These are phyloP conservation scores for Aplochiton taeniatus DNA, from an alignment of 2,797 vertebrate genomes.

Conservation along the genomic window DNA sequence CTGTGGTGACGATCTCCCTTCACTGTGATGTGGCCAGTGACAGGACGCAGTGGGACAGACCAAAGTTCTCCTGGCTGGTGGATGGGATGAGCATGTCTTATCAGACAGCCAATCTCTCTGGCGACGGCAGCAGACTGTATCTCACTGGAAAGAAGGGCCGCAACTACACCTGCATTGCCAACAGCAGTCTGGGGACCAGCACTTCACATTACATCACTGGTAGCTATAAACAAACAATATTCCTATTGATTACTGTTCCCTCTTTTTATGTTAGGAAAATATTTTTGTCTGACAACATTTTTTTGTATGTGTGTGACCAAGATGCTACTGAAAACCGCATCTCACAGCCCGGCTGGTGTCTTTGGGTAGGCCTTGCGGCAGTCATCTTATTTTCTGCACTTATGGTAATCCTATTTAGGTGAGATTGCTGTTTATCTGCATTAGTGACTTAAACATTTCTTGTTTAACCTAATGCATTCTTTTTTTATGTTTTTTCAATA, in stretches of 20 bases:
- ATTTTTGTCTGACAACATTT: too few relatives aligned
- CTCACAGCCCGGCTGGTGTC: too few relatives aligned
- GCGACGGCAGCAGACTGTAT: conserved; percentile 19
- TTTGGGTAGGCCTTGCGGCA: too few relatives aligned
- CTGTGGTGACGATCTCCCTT: conserved; percentile 14
- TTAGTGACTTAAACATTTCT: too few relatives aligned
- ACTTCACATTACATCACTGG: conserved; percentile 13
- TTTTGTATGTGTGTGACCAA: too few relatives aligned
- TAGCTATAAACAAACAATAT: neutral
- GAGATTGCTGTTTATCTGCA: too few relatives aligned
- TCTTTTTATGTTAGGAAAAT: too few relatives aligned
- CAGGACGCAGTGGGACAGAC: conserved; percentile 30
- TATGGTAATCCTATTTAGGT: too few relatives aligned
- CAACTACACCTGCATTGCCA: conserved; percentile 46
- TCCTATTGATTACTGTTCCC: neutral
- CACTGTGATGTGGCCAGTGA: conserved; percentile 20
- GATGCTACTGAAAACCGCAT: too few relatives aligned
- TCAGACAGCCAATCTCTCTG: conserved; percentile 11
- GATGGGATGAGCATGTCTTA: conserved; percentile 21
- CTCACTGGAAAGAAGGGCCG: neutral
- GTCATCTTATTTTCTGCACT: too few relatives aligned
- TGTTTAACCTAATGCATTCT: too few relatives aligned
- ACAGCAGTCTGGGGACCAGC: conserved; percentile 38
- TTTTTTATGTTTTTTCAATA: too few relatives aligned
- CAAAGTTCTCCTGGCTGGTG: conserved; percentile 35